phyloP scores from a whole-genome alignment of 1,140 invertebrate species.

The Trichogramma pretiosum region DNA sequence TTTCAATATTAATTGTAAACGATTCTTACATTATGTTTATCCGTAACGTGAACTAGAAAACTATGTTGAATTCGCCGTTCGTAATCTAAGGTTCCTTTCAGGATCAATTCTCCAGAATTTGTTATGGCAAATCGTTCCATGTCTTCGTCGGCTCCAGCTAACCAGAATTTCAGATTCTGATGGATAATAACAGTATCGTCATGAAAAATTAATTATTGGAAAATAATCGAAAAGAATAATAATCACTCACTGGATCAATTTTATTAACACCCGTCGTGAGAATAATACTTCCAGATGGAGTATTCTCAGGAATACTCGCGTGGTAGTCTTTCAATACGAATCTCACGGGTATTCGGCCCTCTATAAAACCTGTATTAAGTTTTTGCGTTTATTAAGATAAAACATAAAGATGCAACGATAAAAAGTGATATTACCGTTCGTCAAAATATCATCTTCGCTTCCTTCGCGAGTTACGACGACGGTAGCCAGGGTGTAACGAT shows the following conservation, averaged over 20 bases:
- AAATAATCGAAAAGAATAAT: background rate
- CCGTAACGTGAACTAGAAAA: slow-evolving; percentile 76
- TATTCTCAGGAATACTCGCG: slow-evolving; percentile 66
- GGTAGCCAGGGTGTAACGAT: slow-evolving; percentile 77
- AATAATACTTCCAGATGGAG: slow-evolving; percentile 62
- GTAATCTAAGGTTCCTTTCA: slow-evolving; percentile 71
- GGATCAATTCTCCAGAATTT: slow-evolving; percentile 68
- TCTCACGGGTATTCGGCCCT: slow-evolving; percentile 42
- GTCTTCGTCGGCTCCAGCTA: slow-evolving; percentile 57
- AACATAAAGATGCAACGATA: no score
- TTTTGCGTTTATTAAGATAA: no score
- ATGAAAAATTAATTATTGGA: background rate
- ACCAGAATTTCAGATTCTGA: slow-evolving; percentile 53
- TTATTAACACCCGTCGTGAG: slow-evolving; percentile 47
- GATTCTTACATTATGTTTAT: slow-evolving; percentile 61
- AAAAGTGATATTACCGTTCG: slow-evolving; percentile 27
- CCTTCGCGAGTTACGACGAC: slow-evolving; percentile 56
- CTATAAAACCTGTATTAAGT: slow-evolving; percentile 22
- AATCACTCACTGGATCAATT: slow-evolving; percentile 41
- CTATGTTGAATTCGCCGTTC: slow-evolving; percentile 63
- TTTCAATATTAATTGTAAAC: slow-evolving; percentile 2
- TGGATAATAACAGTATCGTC: background rate
- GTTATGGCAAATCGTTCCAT: slow-evolving; percentile 64
- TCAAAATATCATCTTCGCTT: slow-evolving; percentile 31
- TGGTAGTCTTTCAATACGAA: slow-evolving; percentile 69